Conservation (phyloP, 2,797 vertebrate genomes). For the Crocodylus rhombifer region DNA sequence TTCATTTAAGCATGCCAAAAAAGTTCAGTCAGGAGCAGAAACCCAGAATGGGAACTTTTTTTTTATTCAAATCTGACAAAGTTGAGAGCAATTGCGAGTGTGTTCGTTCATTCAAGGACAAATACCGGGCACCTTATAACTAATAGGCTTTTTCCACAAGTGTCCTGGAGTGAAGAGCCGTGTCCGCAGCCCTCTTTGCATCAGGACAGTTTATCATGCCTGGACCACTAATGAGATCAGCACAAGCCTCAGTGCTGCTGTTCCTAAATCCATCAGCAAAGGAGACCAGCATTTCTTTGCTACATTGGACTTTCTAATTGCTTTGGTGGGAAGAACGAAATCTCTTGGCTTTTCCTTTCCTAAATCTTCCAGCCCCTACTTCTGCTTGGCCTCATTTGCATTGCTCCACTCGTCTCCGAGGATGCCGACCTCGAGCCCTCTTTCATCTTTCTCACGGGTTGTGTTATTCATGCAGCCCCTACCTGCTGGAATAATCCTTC, state of each 20-base stretch:
- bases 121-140: too few species aligned
- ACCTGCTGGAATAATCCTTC: not conserved
- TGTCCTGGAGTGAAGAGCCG: not conserved
- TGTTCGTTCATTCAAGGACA: too few species aligned
- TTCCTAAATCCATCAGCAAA: not conserved
- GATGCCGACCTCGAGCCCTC: too few species aligned
- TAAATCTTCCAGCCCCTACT: too few species aligned
- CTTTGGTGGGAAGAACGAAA: not conserved
- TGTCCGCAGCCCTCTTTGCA: not conserved
- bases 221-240: not conserved
- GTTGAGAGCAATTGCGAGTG: not conserved
- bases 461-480: not conserved
- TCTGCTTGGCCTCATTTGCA: too few species aligned
- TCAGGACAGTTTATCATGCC: not conserved
- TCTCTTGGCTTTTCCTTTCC: not conserved
- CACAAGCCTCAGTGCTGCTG: not conserved
- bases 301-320: not conserved
- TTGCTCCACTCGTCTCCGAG: too few species aligned
- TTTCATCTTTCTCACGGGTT: too few species aligned
- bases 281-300: not conserved
- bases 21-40: not conserved
- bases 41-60: not conserved
- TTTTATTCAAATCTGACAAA: not conserved
- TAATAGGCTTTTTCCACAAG: too few species aligned
- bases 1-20: not conserved